Evolutionary conservation across 92 coral and sea anemone genomes (phyloP), one percentile per base, ranked within the genome.

Genomic region (Diadumene lineata): DNA sequence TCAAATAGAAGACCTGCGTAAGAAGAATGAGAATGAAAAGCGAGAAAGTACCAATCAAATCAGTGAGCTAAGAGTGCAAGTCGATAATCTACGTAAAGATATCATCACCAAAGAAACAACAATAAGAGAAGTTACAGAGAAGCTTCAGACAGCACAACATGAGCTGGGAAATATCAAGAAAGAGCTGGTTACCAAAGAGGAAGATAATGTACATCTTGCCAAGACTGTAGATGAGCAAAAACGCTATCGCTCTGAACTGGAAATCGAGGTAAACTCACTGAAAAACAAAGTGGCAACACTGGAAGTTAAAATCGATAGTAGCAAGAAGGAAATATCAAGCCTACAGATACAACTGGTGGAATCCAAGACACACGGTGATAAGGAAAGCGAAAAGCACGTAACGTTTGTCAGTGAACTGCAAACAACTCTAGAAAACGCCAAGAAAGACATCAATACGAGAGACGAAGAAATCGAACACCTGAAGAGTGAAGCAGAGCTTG

Each of bases 391-490:
- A 28, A 83, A 83, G n/a, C 82, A 75, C 56, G 82, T 81, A 1
- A 81, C 80, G 19, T 91, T 91, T 68, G 88, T 84, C 18, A 73
- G 88, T 32, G 93, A 91, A 70, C 78, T 91, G 29, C 97, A 91
- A 57, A 66, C 69, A 38, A 87, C 75, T 63, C 81, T 92, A 33
- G 99, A 92, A 55, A 90, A 82, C 21, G 82, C 91, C 29, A 91
- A 88, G 71, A 96, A 88, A 60, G 97, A 96, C 32, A 64, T 92
- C 64, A 66, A 63, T 62, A 79, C 85, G 16, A 92, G 78, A 67
- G 99, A 92, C 50, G 96, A 96, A 33, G 96, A 96, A 38, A 78
- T 89, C 22, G 96, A 92, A 56, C 89, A 82, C 56, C 34, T 96
- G 27, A 83, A 92, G 75, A 71, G 91, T 60, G 97, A 96, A 25